phyloP scores from a whole-genome alignment of 2,888 invertebrate species.

The Carterocephalus palaemon region DNA sequence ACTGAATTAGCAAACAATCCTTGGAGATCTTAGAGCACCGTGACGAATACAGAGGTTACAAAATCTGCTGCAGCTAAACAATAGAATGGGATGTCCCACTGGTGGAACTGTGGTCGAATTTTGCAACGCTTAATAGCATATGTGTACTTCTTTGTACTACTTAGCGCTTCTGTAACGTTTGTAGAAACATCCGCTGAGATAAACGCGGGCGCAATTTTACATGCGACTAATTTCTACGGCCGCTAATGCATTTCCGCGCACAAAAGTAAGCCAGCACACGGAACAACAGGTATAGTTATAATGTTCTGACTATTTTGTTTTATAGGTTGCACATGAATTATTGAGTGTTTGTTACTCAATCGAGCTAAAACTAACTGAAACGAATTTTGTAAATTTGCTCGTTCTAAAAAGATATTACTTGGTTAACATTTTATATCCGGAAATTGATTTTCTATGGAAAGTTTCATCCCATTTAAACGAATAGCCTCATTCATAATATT shows the following conservation, averaged over 20 bases:
- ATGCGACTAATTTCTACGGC: constrained; percentile 16
- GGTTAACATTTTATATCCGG: no score
- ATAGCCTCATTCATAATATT: no score
- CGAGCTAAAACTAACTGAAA: no score
- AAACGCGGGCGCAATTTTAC: constrained; percentile 35
- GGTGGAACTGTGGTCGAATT: constrained; percentile 40
- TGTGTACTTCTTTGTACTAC: constrained; percentile 24
- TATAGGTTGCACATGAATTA: no score
- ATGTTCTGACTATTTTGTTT: neutral
- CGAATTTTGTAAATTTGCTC: no score
- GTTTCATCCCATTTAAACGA: no score
- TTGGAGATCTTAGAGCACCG: constrained; percentile 49
- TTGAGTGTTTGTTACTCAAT: no score
- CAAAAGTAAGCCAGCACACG: constrained; percentile 14
- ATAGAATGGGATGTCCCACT: constrained; percentile 57
- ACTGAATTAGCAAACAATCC: constrained; percentile 32
- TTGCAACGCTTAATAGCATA: constrained; percentile 42
- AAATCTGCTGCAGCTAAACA: constrained; percentile 57
- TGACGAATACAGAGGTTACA: constrained; percentile 53
- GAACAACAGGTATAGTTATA: constrained; percentile 1
- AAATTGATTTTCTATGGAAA: no score
- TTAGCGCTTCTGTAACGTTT: constrained; percentile 36
- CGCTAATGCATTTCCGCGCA: constrained; percentile 18
- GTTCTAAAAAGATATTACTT: no score
- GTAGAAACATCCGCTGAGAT: constrained; percentile 44